Evolutionary conservation across 2,888 invertebrate genomes (phyloP).

Genomic region (Callinectes sapidus): DNA sequence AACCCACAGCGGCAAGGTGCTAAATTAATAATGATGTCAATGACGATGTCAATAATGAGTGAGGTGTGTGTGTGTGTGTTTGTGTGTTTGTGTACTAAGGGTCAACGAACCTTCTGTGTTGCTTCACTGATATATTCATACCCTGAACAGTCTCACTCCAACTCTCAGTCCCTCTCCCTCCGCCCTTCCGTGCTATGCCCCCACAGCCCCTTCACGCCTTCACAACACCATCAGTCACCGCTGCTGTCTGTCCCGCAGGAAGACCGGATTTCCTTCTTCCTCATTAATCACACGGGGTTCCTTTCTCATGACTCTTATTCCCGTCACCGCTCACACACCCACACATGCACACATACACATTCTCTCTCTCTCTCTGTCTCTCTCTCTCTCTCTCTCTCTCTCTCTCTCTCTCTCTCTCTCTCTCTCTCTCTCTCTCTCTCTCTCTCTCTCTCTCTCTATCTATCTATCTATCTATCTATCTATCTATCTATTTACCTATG

Average conservation of each 20-base stretch:
- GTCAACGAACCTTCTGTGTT: not conserved
- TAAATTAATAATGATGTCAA: not conserved
- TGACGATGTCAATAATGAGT: not conserved
- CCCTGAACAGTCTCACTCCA: not conserved
- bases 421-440: not conserved
- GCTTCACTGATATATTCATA: not conserved
- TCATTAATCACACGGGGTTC: not conserved
- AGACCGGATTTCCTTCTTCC: constrained; percentile 11
- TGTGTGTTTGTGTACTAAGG: not conserved
- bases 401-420: not conserved
- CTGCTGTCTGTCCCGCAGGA: not conserved
- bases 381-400: constrained; percentile 25
- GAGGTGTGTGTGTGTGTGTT: not conserved
- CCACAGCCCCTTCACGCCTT: not conserved
- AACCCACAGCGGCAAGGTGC: not conserved
- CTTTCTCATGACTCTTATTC: not conserved
- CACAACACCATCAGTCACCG: not conserved
- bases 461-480: not conserved
- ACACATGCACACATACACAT: not conserved
- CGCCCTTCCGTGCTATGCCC: not conserved
- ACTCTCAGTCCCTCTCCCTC: not conserved
- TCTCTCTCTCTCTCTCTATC: not conserved
- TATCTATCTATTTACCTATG: too few relatives aligned
- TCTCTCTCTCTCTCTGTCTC: constrained; percentile 2
- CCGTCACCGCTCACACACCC: not conserved